Evolutionary conservation across 2,888 invertebrate species (phyloP).

Genomic region (Drosophila longiperda): DNA sequence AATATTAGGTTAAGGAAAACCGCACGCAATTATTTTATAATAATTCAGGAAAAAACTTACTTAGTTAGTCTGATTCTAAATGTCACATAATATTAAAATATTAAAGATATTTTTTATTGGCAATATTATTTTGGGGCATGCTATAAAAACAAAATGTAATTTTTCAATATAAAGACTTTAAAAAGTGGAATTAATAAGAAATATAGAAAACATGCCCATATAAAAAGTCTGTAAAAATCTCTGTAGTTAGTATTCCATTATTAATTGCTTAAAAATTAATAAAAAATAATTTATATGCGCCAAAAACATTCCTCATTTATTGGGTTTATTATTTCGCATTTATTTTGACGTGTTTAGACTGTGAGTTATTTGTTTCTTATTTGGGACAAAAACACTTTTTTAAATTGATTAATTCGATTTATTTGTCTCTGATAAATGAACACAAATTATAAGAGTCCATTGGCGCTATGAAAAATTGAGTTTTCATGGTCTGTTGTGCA

Average conservation of each 20-base stretch:
- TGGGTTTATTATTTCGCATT: background rate
- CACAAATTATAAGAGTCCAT: background rate
- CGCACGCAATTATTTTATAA: background rate
- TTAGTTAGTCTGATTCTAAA: constrained; percentile 1
- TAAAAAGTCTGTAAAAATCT: constrained; percentile 1
- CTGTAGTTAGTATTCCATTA: background rate
- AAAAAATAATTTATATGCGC: constrained; percentile 2
- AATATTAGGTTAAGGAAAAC: background rate
- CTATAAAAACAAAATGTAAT: background rate
- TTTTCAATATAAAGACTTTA: background rate
- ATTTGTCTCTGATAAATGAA: background rate
- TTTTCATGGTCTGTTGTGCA: background rate
- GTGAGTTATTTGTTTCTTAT: background rate
- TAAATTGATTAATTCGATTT: background rate
- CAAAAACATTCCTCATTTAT: constrained; percentile 10
- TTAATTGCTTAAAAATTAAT: constrained; percentile 15
- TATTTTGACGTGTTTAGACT: background rate
- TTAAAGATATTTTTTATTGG: background rate
- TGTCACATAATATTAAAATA: background rate
- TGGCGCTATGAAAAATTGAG: background rate
- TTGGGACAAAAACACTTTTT: background rate
- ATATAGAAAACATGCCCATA: constrained; percentile 31
- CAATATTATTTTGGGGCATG: constrained; percentile 9
- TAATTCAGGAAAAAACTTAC: background rate
- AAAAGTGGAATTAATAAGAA: constrained; percentile 1